A percentile compares a stretch with the other conserved stretches of the same genome.
These are phyloP conservation scores for Echinometra lucunter DNA, from an alignment of 53 echinoderm and acorn worm genomes.

Conservation along the genomic window DNA sequence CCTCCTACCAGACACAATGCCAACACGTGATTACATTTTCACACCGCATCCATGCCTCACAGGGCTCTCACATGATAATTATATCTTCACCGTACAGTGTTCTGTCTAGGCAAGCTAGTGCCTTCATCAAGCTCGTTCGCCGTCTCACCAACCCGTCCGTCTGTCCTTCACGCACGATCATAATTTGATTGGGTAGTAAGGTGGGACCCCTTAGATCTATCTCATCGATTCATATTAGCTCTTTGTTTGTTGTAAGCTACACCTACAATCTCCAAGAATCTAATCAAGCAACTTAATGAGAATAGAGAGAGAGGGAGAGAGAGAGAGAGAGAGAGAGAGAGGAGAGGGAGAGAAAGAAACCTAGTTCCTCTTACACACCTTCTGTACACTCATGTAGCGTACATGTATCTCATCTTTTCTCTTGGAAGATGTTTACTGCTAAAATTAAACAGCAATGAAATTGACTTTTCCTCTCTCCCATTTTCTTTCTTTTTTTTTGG, in stretches of 20 bases:
- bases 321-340: not conserved
- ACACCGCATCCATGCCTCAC: not conserved
- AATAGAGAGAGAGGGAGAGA: not conserved
- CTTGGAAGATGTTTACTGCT: no score
- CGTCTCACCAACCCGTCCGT: not conserved
- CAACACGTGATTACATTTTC: not conserved
- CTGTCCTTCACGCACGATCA: conserved; percentile 6
- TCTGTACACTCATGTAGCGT: no score
- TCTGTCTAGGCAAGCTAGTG: not conserved
- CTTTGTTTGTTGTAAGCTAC: not conserved
- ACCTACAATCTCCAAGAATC: not conserved
- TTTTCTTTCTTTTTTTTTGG: not conserved
- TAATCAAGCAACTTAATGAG: conserved; percentile 13
- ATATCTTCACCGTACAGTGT: not conserved
- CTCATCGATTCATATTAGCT: not conserved
- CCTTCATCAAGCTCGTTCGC: not conserved
- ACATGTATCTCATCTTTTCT: no score
- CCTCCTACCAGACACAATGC: not conserved
- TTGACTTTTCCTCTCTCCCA: not conserved
- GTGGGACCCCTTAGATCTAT: not conserved
- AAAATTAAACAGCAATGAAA: not conserved
- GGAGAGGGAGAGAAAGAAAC: not conserved
- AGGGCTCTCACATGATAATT: not conserved
- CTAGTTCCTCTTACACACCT: no score
- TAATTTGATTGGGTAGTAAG: not conserved